Conservation (phyloP, 2,888 invertebrate species). For the Germaria angustata region DNA sequence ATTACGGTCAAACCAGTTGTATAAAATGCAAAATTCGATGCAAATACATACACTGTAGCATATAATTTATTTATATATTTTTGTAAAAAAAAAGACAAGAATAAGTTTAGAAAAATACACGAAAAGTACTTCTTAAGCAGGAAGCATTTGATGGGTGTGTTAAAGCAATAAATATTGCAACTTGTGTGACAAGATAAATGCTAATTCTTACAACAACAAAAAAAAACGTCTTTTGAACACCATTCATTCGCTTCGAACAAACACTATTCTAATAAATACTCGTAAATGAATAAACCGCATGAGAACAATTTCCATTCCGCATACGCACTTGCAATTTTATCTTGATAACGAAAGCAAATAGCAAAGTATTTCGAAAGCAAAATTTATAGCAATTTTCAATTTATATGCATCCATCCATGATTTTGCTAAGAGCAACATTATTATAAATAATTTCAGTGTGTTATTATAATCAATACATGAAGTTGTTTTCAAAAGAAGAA, state of each 20-base stretch:
- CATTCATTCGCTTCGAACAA: not conserved
- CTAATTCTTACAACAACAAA: conserved; percentile 8
- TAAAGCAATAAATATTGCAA: conserved; percentile 22
- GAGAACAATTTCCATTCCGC: not conserved
- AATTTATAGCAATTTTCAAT: conserved; percentile 30
- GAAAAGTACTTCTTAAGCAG: not conserved
- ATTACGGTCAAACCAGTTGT: too few species aligned
- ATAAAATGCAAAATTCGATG: too few species aligned
- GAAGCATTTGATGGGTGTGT: conserved; percentile 27
- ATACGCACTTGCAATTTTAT: conserved; percentile 14
- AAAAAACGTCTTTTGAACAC: not conserved
- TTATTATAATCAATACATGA: not conserved
- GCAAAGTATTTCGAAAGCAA: not conserved
- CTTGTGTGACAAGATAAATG: conserved; percentile 28
- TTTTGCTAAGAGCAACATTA: conserved; percentile 10
- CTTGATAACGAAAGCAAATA: not conserved
- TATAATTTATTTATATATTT: too few species aligned
- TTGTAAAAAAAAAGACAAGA: too few species aligned
- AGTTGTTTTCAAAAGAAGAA: not conserved
- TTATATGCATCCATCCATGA: not conserved
- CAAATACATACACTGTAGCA: too few species aligned
- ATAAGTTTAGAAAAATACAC: not conserved
- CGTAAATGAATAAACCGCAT: conserved; percentile 4
- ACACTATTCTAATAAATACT: not conserved
- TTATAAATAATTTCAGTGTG: conserved; percentile 5